Conservation (phyloP, 2,797 vertebrate genomes). For the Coccyzus lansbergi region DNA sequence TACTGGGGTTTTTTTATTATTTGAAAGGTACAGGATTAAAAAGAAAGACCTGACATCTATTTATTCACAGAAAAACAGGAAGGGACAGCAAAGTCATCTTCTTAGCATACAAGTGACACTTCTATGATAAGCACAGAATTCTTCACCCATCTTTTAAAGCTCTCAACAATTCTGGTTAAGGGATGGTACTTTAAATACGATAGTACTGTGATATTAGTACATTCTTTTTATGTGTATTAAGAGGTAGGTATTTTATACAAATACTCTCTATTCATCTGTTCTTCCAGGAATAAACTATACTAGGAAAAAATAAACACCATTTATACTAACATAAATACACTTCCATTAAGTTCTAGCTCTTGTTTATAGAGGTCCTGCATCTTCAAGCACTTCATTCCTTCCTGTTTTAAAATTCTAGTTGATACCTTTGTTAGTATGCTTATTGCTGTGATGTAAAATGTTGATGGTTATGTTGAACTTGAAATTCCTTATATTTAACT, state of each 20-base stretch:
- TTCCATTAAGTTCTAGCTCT: neutral
- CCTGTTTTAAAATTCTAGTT: neutral
- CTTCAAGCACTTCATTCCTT: neutral
- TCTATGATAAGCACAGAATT: neutral
- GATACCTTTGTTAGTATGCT: neutral
- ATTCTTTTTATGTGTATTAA: neutral
- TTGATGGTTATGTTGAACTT: neutral
- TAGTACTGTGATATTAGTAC: neutral
- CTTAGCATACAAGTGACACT: neutral
- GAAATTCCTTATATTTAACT: neutral
- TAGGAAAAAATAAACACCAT: neutral
- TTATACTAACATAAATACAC: neutral
- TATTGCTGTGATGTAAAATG: neutral
- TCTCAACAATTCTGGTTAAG: neutral
- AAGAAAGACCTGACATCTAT: neutral
- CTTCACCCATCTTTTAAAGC: neutral
- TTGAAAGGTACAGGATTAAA: neutral
- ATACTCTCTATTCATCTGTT: neutral
- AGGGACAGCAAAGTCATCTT: neutral
- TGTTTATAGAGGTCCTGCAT: neutral
- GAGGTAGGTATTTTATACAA: neutral
- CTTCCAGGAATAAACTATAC: neutral
- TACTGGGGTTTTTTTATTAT: neutral
- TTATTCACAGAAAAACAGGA: neutral
- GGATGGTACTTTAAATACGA: neutral